A percentile compares a stretch with the other conserved stretches of the same genome.
phyloP scores from a whole-genome alignment of 2,797 vertebrate species.

The Discoglossus pictus region DNA sequence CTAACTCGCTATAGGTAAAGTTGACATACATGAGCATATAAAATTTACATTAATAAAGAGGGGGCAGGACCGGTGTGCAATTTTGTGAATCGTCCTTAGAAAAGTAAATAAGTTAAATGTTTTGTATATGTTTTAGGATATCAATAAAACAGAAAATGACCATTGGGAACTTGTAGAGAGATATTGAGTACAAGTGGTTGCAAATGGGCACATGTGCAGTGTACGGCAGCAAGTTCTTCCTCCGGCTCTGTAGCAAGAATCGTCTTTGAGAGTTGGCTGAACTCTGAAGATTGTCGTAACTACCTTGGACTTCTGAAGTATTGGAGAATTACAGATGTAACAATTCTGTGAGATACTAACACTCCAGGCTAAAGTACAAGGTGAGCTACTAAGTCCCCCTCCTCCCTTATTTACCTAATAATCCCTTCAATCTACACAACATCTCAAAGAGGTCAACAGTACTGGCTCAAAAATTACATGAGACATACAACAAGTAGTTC shows the following conservation, averaged over 20 bases:
- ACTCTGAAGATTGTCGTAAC: conserved; percentile 9
- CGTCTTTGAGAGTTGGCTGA: background rate
- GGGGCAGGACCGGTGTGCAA: background rate
- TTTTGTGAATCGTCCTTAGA: background rate
- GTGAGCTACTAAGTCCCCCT: conserved; percentile 12
- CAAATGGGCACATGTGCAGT: background rate
- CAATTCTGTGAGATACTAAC: background rate
- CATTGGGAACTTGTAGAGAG: background rate
- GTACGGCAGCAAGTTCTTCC: background rate
- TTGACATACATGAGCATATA: background rate
- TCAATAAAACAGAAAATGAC: background rate
- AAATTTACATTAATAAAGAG: background rate
- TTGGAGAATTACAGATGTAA: no score
- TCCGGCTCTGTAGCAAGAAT: background rate
- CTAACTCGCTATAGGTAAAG: background rate
- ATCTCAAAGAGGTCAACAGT: conserved; percentile 22
- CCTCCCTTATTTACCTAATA: conserved; percentile 45
- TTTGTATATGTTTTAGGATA: background rate
- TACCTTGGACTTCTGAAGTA: no score
- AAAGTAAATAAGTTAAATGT: background rate
- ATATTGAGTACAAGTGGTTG: background rate
- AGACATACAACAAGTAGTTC: conserved; percentile 39
- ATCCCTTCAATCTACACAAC: conserved; percentile 43
- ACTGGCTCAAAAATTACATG: conserved; percentile 44
- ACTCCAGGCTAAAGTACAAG: background rate